Percentiles rank a stretch among this genome's conserved stretches.
These are phyloP conservation scores for Drosophila fungiperda DNA, from an alignment of 2,888 invertebrate species.

Conservation along the genomic window DNA sequence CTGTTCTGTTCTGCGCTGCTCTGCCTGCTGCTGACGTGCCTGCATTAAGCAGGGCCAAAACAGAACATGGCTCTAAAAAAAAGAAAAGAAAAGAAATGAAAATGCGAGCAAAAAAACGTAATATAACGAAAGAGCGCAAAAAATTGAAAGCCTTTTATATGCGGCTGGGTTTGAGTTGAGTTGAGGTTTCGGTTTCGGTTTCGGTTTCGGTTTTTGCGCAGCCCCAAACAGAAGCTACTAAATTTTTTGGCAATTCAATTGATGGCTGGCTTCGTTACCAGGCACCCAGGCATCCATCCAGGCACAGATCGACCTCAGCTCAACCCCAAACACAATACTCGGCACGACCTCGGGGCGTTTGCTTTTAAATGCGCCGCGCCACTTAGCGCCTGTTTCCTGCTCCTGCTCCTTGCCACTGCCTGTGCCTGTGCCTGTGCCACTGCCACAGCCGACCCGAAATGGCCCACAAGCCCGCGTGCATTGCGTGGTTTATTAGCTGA, in stretches of 20 bases:
- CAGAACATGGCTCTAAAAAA: constrained; percentile 31
- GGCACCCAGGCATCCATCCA: background rate
- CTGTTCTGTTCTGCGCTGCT: constrained; percentile 21
- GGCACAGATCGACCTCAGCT: background rate
- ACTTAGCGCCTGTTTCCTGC: constrained; percentile 74
- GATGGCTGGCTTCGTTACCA: constrained; percentile 56
- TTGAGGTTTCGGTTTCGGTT: background rate
- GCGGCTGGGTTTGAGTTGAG: constrained; percentile 28
- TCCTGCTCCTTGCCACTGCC: background rate
- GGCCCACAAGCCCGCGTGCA: constrained; percentile 16
- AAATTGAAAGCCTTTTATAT: constrained; percentile 75
- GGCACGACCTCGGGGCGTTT: constrained; percentile 68
- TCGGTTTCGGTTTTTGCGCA: background rate
- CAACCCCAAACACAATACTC: constrained; percentile 46
- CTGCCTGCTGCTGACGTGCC: constrained; percentile 73
- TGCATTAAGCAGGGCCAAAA: constrained; percentile 69
- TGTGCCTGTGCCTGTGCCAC: background rate
- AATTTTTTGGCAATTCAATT: constrained; percentile 72
- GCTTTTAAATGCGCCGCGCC: constrained; percentile 74
- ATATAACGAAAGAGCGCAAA: constrained; percentile 10
- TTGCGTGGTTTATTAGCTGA: constrained; percentile 77
- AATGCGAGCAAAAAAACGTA: constrained; percentile 10
- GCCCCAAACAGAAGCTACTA: constrained; percentile 67
- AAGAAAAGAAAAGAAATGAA: constrained; percentile 5
- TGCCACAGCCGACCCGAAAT: background rate